Base-by-base conservation (phyloP, 2,888 invertebrate genomes). In the Ichneumoninae sp. region DNA sequence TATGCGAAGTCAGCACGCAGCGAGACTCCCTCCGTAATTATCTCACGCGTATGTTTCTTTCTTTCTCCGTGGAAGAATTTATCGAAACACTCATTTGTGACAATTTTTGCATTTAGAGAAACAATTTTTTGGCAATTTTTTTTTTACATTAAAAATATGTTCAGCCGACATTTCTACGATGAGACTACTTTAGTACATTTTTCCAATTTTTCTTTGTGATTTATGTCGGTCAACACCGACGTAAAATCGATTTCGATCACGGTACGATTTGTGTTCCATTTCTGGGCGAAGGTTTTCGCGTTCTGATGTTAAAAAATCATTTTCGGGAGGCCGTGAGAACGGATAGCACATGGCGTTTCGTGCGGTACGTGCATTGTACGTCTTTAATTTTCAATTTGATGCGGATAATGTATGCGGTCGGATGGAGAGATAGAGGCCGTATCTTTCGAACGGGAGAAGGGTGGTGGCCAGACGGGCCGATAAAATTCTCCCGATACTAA, bases 401-500 rank as follows among this genome's bases (percentile, higher is more conserved):
- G 72, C 50, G 40, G 68, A 77, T 77, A 83, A 72, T 72, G 71
- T 80, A 80, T 83, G 71, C 76, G 77, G 52, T 80, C n/a, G 16
- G 62, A 30, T 22, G 54, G 40, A 13, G 62, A 4, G 54, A 36
- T 3, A 8, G 62, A 47, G 26, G 19, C 50, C 13, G 57, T 74
- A 80, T 68, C 19, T 74, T 33, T 68, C n/a, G 52, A 36, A 50
- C n/a, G 40, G 54, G 10, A 60, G 70, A 74, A 26, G 36, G 65
- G 44, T 36, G 66, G 50, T 10, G 44, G 30, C 66, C 76, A 72
- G 80, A 82, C 82, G 84, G 33, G 33, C 82, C 89, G 87, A 90
- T 90, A 90, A 90, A 90, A 90, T 89, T 89, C 89, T 89, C 91
- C 90, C 89, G 87, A 74, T 84, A 74, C 78, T 89, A 93, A 93